A percentile compares a stretch with the other conserved stretches of the same genome.
Conservation (phyloP, 1,140 invertebrate genomes). For the Popillia japonica region DNA sequence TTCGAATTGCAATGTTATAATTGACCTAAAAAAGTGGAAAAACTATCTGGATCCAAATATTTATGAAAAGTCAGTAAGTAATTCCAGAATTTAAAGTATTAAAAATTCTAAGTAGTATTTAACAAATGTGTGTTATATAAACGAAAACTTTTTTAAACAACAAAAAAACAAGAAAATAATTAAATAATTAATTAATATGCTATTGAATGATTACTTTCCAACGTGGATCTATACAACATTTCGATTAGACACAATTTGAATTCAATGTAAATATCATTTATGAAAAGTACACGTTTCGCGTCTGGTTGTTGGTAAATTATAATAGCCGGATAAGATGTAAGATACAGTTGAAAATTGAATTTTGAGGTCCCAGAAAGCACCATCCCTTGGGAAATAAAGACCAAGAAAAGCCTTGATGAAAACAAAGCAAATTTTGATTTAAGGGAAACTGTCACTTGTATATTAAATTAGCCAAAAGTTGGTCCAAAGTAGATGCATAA, state of each 20-base stretch:
- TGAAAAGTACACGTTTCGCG: not conserved
- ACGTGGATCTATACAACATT: not conserved
- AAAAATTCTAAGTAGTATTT: too few species aligned
- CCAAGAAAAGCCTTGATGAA: conserved; percentile 33
- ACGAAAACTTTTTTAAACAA: too few species aligned
- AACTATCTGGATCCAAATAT: too few species aligned
- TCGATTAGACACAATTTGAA: not conserved
- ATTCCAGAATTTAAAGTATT: too few species aligned
- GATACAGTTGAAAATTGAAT: conserved; percentile 35
- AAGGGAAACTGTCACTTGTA: conserved; percentile 36
- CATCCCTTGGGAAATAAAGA: conserved; percentile 34
- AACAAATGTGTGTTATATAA: too few species aligned
- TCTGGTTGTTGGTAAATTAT: conserved; percentile 29
- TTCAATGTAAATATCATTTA: not conserved
- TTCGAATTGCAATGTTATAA: too few species aligned
- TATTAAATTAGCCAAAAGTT: conserved; percentile 24
- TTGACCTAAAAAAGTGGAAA: too few species aligned
- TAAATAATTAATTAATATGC: not conserved
- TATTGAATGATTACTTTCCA: not conserved
- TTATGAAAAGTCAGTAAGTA: too few species aligned
- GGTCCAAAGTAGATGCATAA: conserved; percentile 7
- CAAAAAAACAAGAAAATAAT: not conserved
- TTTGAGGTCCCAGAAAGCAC: conserved; percentile 22
- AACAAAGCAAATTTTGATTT: conserved; percentile 38
- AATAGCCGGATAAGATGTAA: conserved; percentile 19